Conservation (phyloP, 2,113 vertebrate genomes). For the Epinephelus fuscoguttatus region DNA sequence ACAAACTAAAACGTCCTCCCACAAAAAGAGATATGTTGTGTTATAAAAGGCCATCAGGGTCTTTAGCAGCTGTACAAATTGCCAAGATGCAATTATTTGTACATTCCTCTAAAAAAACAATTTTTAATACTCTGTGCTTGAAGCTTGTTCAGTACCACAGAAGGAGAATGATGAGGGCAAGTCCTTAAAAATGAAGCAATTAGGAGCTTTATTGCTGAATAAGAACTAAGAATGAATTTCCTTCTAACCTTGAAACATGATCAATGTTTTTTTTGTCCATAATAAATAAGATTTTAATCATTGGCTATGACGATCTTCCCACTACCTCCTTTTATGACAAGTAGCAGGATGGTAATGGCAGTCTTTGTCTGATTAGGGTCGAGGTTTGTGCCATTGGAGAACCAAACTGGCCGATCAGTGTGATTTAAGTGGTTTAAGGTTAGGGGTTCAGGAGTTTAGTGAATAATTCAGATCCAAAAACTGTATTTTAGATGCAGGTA, state of each 20-base stretch:
- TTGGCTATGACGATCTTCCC: neutral
- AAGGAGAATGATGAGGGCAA: constrained; percentile 17
- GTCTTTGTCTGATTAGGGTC: constrained; percentile 1
- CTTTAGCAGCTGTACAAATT: neutral
- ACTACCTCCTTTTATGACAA: neutral
- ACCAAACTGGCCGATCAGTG: neutral
- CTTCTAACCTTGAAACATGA: constrained; percentile 39
- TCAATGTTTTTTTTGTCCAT: constrained; percentile 30
- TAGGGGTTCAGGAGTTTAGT: neutral
- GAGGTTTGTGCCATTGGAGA: neutral
- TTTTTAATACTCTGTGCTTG: constrained; percentile 20
- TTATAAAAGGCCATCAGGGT: neutral
- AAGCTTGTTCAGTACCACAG: neutral
- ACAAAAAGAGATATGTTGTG: neutral
- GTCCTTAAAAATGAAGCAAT: constrained; percentile 38
- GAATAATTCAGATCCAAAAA: neutral
- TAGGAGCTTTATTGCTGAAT: constrained; percentile 22
- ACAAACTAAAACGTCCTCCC: neutral
- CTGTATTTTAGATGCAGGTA: neutral
- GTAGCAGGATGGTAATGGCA: neutral
- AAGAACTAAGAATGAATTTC: constrained; percentile 8
- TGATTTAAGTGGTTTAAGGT: neutral
- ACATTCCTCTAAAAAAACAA: neutral
- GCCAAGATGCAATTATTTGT: neutral
- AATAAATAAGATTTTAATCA: constrained; percentile 22